Evolutionary conservation across 2,888 invertebrate genomes (phyloP).

Genomic region (Mythimna lalbum): DNA sequence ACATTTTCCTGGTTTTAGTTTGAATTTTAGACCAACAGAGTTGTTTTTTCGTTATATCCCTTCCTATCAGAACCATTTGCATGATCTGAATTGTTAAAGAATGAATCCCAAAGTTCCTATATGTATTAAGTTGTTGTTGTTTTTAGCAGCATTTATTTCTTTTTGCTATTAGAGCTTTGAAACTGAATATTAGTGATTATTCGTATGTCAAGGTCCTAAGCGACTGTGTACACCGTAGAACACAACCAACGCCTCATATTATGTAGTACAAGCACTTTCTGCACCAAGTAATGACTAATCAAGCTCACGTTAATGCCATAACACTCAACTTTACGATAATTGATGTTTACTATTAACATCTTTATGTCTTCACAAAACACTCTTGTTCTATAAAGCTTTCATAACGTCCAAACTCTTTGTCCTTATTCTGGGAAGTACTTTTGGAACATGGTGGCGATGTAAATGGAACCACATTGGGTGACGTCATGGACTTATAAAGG

Average conservation of each 20-base stretch:
- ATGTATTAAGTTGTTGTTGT: background rate
- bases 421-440: slow-evolving; percentile 69
- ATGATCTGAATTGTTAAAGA: slow-evolving; percentile 1
- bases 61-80: background rate
- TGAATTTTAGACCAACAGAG: background rate
- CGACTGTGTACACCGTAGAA: background rate
- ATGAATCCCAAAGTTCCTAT: background rate
- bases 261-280: slow-evolving; percentile 31
- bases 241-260: background rate
- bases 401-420: slow-evolving; percentile 52
- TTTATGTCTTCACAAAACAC: slow-evolving; percentile 27
- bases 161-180: background rate
- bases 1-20: slow-evolving; percentile 7
- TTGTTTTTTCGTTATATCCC: slow-evolving; percentile 7
- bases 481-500: slow-evolving; percentile 75
- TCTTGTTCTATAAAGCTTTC: slow-evolving; percentile 30
- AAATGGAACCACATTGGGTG: slow-evolving; percentile 74
- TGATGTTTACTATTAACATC: slow-evolving; percentile 37
- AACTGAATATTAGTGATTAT: too few species aligned
- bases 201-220: background rate
- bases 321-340: slow-evolving; percentile 45
- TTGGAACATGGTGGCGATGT: slow-evolving; percentile 63
- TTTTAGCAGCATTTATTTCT: background rate
- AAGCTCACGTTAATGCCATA: slow-evolving; percentile 37
- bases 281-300: slow-evolving; percentile 43